Evolutionary conservation across 2,888 invertebrate species (phyloP), one percentile per base, ranked within the genome.

Genomic region (Melanotus villosus): DNA sequence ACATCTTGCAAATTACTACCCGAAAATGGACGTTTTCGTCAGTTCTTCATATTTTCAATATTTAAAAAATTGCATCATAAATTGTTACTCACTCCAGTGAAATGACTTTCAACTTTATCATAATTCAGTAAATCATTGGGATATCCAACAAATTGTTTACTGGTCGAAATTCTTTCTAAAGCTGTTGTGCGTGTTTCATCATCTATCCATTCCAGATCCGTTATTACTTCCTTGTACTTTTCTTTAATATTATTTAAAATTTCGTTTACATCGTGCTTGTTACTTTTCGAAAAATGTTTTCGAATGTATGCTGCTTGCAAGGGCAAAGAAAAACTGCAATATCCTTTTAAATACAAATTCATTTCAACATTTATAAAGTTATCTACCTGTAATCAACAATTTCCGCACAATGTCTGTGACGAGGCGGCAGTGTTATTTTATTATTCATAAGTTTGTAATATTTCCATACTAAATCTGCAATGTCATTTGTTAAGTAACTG

Each of bases 161-260:
- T 81, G 10, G 78, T 76, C 4, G 80, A 71, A 4, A 84, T 71
- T 68, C 80, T 81, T 68, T 80, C 79, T 45, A 77, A 65, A 18
- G 82, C 78, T 52, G 76, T 77, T 41, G 76, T 72, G 74, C 80
- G 82, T 4, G 82, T 81, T 69, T 78, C 74, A 26, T 75, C 72
- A 71, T 84, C 84, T 67, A 84, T 74, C 84, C 84, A 84, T 52
- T 83, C 79, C 47, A 80, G 72, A 66, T 75, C 73, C 43, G 76
- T 69, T 34, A 83, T 64, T 45, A 76, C 76, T 36, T 78, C 76
- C 56, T 79, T 79, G 69, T 83, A 82, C 68, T 80, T 79, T 47
- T 75, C 74, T 76, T 82, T 83, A 66, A 84, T 80, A 67, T 78
- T 78, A 64, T 79, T 73, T 59, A 82, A 79, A 63, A 84, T 79